These are phyloP conservation scores for Berghia stephanieae DNA, from an alignment of 1,140 invertebrate genomes.

Conservation along the genomic window DNA sequence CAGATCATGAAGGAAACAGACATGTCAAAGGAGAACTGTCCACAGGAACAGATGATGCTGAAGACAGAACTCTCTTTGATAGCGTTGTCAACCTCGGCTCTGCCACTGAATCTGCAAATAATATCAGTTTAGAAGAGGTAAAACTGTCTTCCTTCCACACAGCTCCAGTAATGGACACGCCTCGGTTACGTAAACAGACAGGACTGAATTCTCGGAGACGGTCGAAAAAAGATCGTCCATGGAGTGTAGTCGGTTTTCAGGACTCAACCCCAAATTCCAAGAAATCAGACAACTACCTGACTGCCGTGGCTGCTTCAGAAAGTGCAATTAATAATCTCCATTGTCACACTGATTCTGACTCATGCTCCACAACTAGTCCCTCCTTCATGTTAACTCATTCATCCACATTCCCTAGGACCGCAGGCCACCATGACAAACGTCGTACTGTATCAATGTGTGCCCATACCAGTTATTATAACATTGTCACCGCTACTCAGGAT, in stretches of 20 bases:
- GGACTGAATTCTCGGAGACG: slow-evolving; percentile 23
- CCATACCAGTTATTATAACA: too few relatives aligned
- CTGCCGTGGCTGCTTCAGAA: slow-evolving; percentile 82
- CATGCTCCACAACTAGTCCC: slow-evolving; percentile 22
- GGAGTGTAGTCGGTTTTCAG: slow-evolving; percentile 85
- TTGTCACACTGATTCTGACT: slow-evolving; percentile 41
- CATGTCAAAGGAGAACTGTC: slow-evolving; percentile 43
- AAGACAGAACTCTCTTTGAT: slow-evolving; percentile 46
- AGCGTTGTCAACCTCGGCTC: slow-evolving; percentile 46
- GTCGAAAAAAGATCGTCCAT: slow-evolving; percentile 73
- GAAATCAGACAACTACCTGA: neutral
- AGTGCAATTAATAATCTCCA: slow-evolving; percentile 73
- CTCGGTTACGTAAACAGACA: slow-evolving; percentile 38
- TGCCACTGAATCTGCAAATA: slow-evolving; percentile 39
- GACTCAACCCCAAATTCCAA: slow-evolving; percentile 71
- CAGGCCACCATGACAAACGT: too few relatives aligned
- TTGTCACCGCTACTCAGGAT: too few relatives aligned
- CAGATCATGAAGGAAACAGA: slow-evolving; percentile 50
- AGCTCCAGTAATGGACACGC: slow-evolving; percentile 35
- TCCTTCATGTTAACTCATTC: slow-evolving; percentile 31
- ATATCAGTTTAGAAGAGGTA: slow-evolving; percentile 32
- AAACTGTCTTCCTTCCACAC: neutral
- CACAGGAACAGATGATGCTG: slow-evolving; percentile 47
- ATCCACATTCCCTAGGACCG: slow-evolving; percentile 49
- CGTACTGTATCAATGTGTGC: too few relatives aligned